phyloP scores from a whole-genome alignment of 2,888 invertebrate species.

The Bimastos eiseni region DNA sequence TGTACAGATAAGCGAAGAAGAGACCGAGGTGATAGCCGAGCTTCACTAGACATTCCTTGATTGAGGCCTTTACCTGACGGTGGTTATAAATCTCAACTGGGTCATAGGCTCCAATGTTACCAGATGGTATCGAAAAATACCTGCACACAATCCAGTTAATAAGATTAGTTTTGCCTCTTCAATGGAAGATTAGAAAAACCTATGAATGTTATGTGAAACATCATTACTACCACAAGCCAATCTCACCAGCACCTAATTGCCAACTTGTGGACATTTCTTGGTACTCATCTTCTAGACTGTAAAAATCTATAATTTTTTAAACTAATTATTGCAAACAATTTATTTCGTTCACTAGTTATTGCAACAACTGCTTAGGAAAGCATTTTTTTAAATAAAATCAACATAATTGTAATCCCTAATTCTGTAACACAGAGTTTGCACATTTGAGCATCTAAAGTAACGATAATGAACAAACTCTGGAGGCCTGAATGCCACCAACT shows the following conservation, averaged over 20 bases:
- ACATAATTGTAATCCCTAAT: neutral
- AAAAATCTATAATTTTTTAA: no score
- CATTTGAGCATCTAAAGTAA: neutral
- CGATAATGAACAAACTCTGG: neutral
- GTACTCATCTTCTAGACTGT: neutral
- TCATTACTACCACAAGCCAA: neutral
- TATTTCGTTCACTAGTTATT: no score
- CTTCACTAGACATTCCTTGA: slow-evolving; percentile 82
- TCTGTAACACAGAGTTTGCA: neutral
- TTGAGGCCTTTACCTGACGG: slow-evolving; percentile 81
- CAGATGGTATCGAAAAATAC: slow-evolving; percentile 67
- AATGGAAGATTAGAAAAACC: neutral
- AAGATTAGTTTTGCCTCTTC: neutral
- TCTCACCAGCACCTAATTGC: neutral
- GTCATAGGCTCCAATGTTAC: slow-evolving; percentile 88
- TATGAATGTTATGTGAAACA: no score
- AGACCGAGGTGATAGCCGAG: slow-evolving; percentile 84
- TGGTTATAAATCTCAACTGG: slow-evolving; percentile 92
- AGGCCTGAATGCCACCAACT: neutral
- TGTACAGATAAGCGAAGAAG: slow-evolving; percentile 89
- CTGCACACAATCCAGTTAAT: neutral
- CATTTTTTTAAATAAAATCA: neutral
- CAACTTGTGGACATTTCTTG: neutral
- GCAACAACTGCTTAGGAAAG: neutral
- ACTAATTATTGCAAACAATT: no score